Percentiles rank a stretch among this genome's conserved stretches.
phyloP scores from a whole-genome alignment of 2,888 invertebrate species.

The Chrysotoxum bicinctum region DNA sequence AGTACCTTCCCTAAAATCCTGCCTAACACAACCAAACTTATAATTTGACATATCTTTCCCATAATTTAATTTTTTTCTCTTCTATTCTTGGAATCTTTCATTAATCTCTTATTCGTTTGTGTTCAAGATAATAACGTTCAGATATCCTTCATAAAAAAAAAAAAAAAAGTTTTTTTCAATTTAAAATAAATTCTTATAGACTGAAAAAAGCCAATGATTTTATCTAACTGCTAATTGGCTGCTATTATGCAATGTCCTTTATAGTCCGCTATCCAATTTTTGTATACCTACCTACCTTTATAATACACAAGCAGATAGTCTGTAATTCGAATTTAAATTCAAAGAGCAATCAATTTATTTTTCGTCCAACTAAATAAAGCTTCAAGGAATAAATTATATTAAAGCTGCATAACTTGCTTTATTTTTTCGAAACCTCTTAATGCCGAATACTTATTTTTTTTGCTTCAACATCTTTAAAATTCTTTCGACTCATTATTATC shows the following conservation, averaged over 20 bases:
- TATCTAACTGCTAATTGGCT: not conserved
- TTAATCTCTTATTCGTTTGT: no score
- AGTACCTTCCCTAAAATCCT: no score
- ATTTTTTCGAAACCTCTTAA: not conserved
- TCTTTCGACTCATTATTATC: constrained; percentile 9
- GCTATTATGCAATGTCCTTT: not conserved
- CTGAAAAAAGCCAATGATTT: no score
- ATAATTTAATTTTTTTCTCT: no score
- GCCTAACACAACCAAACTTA: no score
- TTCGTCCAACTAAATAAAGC: not conserved
- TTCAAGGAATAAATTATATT: not conserved
- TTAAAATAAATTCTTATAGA: no score
- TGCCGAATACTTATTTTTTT: not conserved
- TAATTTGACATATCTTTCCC: no score
- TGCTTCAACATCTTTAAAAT: not conserved
- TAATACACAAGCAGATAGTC: not conserved
- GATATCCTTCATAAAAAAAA: no score
- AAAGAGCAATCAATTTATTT: not conserved
- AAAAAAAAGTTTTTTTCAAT: no score
- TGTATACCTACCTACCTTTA: not conserved
- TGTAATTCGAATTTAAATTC: not conserved
- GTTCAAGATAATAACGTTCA: no score
- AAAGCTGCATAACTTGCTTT: not conserved
- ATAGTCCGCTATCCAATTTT: no score
- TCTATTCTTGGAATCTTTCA: no score